phyloP scores from a whole-genome alignment of 2,797 vertebrate species.

The Gadopsis marmoratus region DNA sequence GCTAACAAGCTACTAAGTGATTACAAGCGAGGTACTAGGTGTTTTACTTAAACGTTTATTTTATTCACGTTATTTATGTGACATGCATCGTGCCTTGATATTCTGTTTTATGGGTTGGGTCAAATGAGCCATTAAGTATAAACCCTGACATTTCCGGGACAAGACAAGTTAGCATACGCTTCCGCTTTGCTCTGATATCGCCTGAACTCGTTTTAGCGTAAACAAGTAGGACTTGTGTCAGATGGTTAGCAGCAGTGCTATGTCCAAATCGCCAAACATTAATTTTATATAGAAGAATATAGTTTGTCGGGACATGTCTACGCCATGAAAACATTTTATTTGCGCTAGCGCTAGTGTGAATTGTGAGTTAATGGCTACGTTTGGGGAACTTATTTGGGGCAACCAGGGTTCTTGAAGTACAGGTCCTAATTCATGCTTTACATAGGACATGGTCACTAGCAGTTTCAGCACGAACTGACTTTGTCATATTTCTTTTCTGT shows the following conservation, averaged over 20 bases:
- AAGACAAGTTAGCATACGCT: conserved; percentile 12
- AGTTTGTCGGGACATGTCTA: background rate
- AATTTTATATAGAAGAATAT: no score
- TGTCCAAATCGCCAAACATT: rapidly evolving
- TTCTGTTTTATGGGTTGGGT: rapidly evolving
- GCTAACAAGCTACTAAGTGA: conserved; percentile 44
- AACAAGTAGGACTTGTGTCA: background rate
- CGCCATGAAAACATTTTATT: no score
- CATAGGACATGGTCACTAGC: background rate
- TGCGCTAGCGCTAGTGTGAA: background rate
- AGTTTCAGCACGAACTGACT: no score
- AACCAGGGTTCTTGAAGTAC: no score
- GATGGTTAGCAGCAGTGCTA: background rate
- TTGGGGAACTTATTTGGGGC: background rate
- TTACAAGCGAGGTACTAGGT: background rate
- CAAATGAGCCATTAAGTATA: no score
- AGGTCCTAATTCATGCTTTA: background rate
- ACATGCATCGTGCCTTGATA: rapidly evolving
- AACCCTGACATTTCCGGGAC: background rate
- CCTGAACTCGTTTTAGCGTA: background rate
- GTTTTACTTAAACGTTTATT: background rate
- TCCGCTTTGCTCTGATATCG: conserved; percentile 49
- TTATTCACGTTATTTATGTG: no score
- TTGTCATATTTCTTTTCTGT: no score
- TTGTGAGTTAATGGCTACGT: background rate